These are phyloP conservation scores for Recurvirostra avosetta DNA, from an alignment of 2,113 vertebrate genomes.

Conservation along the genomic window DNA sequence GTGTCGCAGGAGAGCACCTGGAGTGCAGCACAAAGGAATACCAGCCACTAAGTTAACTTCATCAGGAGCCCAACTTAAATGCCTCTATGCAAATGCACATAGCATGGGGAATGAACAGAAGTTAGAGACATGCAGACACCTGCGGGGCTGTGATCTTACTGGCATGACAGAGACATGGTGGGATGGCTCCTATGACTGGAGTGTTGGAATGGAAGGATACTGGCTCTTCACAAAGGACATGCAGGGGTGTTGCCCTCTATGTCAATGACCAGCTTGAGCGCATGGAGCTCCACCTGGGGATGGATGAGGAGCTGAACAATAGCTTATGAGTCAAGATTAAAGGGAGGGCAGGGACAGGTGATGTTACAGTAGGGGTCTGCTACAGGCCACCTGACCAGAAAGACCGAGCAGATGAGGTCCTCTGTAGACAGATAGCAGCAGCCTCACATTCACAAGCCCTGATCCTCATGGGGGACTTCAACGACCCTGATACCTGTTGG, in stretches of 20 bases:
- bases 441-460: neutral
- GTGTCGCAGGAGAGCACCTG: neutral
- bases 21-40: neutral
- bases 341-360: neutral
- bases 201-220: neutral
- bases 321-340: neutral
- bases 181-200: neutral
- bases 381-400: neutral
- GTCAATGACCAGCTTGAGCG: neutral
- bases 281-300: neutral
- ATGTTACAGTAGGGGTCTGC: neutral
- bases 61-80: neutral
- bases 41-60: neutral
- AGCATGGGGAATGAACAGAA: neutral
- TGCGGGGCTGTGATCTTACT: neutral
- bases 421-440: neutral
- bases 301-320: neutral
- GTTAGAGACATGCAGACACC: neutral
- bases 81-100: neutral
- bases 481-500: neutral
- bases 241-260: neutral
- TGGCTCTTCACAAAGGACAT: neutral
- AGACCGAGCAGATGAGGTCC: neutral
- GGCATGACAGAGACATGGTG: neutral
- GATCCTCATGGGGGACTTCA: neutral